phyloP scores from a whole-genome alignment of 2,888 invertebrate species.

The Sarcophaga rosellei region DNA sequence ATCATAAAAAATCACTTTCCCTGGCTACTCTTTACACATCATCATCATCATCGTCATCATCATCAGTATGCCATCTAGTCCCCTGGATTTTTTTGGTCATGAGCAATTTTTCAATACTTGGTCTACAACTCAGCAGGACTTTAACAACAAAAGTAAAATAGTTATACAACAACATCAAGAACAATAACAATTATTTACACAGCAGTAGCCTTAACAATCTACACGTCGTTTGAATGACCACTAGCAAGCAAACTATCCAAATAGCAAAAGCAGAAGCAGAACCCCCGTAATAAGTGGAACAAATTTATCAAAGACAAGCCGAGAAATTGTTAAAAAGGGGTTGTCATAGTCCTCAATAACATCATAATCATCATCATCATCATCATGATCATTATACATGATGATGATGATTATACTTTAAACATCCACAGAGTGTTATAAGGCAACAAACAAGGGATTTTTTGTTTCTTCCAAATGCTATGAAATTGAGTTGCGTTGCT shows the following conservation, averaged over 20 bases:
- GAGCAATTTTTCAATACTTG: no score
- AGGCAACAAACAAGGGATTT: no score
- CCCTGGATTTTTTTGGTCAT: no score
- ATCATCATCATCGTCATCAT: neutral
- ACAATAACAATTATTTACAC: conserved; percentile 51
- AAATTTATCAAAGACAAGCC: conserved; percentile 31
- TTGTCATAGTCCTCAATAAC: conserved; percentile 34
- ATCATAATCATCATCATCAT: no score
- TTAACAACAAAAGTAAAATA: conserved; percentile 13
- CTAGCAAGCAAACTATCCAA: neutral
- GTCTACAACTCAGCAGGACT: conserved; percentile 39
- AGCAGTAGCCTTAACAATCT: conserved; percentile 10
- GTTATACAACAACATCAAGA: neutral
- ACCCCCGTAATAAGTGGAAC: conserved; percentile 7
- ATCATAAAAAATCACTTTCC: conserved; percentile 27
- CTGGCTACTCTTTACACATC: neutral
- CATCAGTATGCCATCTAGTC: conserved; percentile 4
- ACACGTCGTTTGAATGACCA: conserved; percentile 56
- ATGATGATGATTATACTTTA: conserved; percentile 35
- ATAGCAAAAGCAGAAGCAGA: neutral
- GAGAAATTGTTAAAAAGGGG: conserved; percentile 32
- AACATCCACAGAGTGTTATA: neutral
- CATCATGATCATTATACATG: neutral
- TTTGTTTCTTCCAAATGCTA: no score
- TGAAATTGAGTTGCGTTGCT: no score